phyloP scores from a whole-genome alignment of 2,797 vertebrate genomes.

The Sebastes miniatus region DNA sequence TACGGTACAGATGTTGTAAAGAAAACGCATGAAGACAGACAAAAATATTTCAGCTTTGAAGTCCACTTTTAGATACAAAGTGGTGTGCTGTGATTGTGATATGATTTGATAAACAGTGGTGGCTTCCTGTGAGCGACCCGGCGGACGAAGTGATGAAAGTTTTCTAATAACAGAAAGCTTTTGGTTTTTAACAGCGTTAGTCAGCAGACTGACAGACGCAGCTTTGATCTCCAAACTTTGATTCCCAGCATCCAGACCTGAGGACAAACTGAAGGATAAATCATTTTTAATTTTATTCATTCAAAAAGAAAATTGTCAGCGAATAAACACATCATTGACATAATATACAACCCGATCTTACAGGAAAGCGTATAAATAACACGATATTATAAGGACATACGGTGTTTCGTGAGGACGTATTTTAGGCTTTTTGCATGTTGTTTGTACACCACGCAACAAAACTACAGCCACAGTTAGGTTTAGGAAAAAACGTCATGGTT shows the following conservation, averaged over 20 bases:
- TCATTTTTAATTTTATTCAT: background rate
- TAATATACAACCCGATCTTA: background rate
- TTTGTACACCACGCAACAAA: no score
- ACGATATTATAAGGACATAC: no score
- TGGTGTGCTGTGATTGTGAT: conserved; percentile 56
- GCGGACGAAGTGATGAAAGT: conserved; percentile 65
- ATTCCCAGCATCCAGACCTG: background rate
- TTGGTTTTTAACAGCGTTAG: conserved; percentile 33
- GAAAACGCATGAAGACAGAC: background rate
- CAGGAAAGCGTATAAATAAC: no score
- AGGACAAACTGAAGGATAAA: background rate
- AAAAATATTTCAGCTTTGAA: conserved; percentile 56
- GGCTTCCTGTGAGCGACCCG: conserved; percentile 5
- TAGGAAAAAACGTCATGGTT: no score
- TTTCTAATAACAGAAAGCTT: conserved; percentile 57
- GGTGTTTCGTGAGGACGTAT: fast-evolving
- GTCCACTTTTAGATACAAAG: conserved; percentile 53
- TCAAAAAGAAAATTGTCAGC: background rate
- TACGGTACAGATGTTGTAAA: conserved; percentile 4
- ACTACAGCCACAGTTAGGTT: no score
- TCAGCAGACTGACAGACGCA: conserved; percentile 47
- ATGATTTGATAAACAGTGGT: conserved; percentile 59
- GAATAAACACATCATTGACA: background rate
- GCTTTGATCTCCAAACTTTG: conserved; percentile 55
- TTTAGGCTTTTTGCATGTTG: no score